A percentile compares a stretch with the other conserved stretches of the same genome.
Conservation (phyloP, 2,797 vertebrate species). For the Protosalanx chinensis region DNA sequence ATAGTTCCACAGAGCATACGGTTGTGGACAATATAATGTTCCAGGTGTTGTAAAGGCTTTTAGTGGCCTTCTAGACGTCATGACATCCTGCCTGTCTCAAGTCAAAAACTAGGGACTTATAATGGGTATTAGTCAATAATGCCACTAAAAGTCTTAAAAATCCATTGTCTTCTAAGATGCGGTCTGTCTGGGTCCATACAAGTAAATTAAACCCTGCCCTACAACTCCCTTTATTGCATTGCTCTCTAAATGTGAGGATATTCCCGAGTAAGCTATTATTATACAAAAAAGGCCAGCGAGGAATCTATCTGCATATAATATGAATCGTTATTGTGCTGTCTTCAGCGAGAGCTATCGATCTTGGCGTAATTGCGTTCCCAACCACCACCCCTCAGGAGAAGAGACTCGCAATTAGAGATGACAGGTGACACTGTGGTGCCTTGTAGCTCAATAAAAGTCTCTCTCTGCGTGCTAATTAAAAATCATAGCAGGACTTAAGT, state of each 20-base stretch:
- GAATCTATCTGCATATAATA: constrained; percentile 65
- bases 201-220: neutral
- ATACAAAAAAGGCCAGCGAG: neutral
- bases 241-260: neutral
- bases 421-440: constrained; percentile 60
- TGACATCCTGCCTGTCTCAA: neutral
- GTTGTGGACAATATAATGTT: too few species aligned
- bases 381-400: constrained; percentile 45
- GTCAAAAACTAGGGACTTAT: neutral
- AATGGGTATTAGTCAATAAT: too few species aligned
- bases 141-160: neutral
- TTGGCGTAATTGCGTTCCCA: constrained; percentile 58
- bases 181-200: neutral
- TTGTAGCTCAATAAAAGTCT: constrained; percentile 61
- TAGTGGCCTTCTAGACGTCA: neutral
- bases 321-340: constrained; percentile 56
- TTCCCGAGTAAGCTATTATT: constrained; percentile 4
- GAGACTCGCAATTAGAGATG: constrained; percentile 59
- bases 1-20: too few species aligned
- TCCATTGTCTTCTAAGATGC: neutral
- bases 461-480: constrained; percentile 65
- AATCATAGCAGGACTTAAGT: constrained; percentile 57
- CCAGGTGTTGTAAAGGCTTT: neutral
- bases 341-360: constrained; percentile 61
- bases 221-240: neutral